Evolutionary conservation across 2,888 invertebrate genomes (phyloP), one percentile per base, ranked within the genome.

Genomic region (Ectobius pallidus): DNA sequence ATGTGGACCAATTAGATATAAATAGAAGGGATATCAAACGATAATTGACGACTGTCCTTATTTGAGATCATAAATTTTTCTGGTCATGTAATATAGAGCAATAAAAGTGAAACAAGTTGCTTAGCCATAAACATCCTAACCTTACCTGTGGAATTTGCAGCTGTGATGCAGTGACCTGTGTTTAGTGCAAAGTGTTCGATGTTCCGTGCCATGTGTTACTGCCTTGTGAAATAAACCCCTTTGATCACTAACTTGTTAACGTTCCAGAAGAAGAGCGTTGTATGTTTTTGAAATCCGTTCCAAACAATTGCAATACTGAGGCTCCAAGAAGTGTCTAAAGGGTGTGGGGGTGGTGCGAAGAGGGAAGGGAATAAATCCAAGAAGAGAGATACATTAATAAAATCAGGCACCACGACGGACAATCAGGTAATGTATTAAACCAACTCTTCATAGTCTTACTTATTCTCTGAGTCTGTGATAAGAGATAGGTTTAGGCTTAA

Each of bases 301-400:
- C 25, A 58, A 7, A 34, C 30, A 71, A n/a, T 55, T 52, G 49
- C 71, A 71, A 89, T 89, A 86, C 89, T 89, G 89, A 86, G 88
- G 85, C 86, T 88, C 83, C 89, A 89, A 83, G 89, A 89, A 85
- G 83, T 86, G 78, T 84, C 86, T 80, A 86, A 86, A 82, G 86
- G 83, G 83, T 86, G 88, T 87, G 88, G 86, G 83, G 88, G 85
- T 83, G 84, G 88, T 79, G 85, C 82, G 77, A 87, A 87, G 82
- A 88, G 87, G 81, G 88, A 88, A 34, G 52, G 58, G 42, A 67
- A 58, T 67, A 46, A 71, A 68, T 32, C 30, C 16, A 67, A 58
- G 70, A 39, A 65, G 65, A 44, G 65, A 27, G 46, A 25, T 14
- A 11, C 22, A 44, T 65, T 18, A 20, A 18, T 62, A 39, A 62